Conservation (phyloP, 2,113 vertebrate species). For the Platysteira castanea region DNA sequence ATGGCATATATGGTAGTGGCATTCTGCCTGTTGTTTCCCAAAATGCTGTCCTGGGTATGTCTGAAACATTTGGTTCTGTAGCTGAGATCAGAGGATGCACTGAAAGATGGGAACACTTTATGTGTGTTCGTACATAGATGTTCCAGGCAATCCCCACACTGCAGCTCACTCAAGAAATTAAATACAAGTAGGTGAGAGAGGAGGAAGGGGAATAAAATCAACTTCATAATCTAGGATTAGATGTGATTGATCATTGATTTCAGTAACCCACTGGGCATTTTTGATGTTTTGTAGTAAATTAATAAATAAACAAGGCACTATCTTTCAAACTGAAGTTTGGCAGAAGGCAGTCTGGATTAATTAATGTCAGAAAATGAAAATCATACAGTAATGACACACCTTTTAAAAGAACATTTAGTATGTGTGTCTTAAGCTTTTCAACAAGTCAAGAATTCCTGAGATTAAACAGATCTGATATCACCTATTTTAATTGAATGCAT, state of each 20-base stretch:
- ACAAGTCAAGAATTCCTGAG: neutral
- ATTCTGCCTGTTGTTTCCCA: neutral
- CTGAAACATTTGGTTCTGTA: neutral
- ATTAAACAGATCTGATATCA: neutral
- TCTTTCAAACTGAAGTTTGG: constrained; percentile 8
- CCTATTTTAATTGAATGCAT: neutral
- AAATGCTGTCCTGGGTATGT: neutral
- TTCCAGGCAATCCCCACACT: neutral
- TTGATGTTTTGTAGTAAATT: constrained; percentile 17
- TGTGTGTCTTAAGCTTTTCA: neutral
- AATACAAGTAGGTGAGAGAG: neutral
- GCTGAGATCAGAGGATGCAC: neutral
- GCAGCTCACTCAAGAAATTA: neutral
- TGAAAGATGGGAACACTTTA: neutral
- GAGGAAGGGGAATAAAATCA: neutral
- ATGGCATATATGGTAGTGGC: neutral
- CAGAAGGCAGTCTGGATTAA: constrained; percentile 19
- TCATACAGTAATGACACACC: neutral
- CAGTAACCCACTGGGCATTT: neutral
- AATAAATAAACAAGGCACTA: constrained; percentile 14
- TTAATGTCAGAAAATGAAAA: neutral
- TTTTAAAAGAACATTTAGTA: constrained; percentile 9
- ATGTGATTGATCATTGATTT: neutral
- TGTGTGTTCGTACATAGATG: neutral
- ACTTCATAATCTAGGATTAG: neutral